Evolutionary conservation across 2,797 vertebrate genomes (phyloP).

Genomic region (Coreius guichenoti): DNA sequence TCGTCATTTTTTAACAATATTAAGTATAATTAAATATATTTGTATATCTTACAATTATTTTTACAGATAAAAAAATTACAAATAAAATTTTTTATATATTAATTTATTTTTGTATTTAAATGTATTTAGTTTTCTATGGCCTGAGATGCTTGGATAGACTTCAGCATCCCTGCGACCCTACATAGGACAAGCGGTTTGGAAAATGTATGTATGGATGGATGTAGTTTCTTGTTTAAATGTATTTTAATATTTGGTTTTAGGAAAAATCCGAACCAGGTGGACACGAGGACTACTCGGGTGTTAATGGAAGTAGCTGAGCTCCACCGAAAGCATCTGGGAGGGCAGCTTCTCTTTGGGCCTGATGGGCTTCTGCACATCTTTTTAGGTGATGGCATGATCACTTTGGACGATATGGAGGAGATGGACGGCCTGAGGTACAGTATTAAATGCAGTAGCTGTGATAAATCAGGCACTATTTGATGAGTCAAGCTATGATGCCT

Average conservation of each 20-base stretch:
- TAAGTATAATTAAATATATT: background rate
- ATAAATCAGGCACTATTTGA: background rate
- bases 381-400: slow-evolving; percentile 98
- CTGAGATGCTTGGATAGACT: background rate
- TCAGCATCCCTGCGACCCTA: background rate
- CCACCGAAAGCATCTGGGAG: slow-evolving; percentile 95
- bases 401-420: slow-evolving; percentile 98
- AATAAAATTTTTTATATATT: background rate
- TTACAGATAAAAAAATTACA: background rate
- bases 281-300: slow-evolving; percentile 87
- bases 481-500: background rate
- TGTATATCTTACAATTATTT: background rate
- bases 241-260: slow-evolving; percentile 69
- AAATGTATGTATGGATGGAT: background rate
- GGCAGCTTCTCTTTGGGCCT: slow-evolving; percentile 92
- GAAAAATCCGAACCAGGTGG: slow-evolving; percentile 96
- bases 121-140: background rate
- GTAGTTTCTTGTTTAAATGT: background rate
- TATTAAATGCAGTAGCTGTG: background rate
- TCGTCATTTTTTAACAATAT: background rate
- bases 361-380: slow-evolving; percentile 94
- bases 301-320: slow-evolving; percentile 97
- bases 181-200: too few relatives aligned
- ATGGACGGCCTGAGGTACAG: slow-evolving; percentile 98
- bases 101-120: background rate